phyloP scores from a whole-genome alignment of 2,113 vertebrate genomes.

The Cebidichthys violaceus region DNA sequence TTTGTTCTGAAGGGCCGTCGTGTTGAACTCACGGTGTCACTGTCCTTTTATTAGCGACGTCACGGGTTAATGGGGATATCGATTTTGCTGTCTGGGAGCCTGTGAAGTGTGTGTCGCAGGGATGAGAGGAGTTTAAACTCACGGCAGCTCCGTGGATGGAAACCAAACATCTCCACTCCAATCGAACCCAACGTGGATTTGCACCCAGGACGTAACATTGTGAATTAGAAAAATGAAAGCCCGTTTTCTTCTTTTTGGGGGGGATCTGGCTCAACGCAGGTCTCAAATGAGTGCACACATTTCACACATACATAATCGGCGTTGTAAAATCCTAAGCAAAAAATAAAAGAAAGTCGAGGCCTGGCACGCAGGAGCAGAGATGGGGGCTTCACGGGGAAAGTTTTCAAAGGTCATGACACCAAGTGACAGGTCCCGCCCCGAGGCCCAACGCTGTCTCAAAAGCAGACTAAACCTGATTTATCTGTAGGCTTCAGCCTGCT shows the following conservation, averaged over 20 bases:
- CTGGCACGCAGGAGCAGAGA: slow-evolving; percentile 37
- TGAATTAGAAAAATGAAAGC: neutral
- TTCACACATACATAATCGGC: neutral
- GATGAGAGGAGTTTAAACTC: slow-evolving; percentile 40
- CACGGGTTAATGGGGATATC: slow-evolving; percentile 76
- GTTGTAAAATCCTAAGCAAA: neutral
- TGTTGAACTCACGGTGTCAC: slow-evolving; percentile 61
- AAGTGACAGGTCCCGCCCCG: slow-evolving; percentile 81
- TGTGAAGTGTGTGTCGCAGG: slow-evolving; percentile 31
- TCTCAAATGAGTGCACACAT: neutral
- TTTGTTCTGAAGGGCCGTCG: slow-evolving; percentile 26
- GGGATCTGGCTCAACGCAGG: neutral
- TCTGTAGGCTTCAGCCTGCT: slow-evolving; percentile 30
- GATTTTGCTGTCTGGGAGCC: slow-evolving; percentile 68
- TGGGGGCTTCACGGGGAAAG: slow-evolving; percentile 73
- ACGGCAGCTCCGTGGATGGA: neutral
- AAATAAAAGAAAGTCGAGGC: neutral
- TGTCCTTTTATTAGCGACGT: slow-evolving; percentile 74
- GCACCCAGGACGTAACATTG: fast-evolving
- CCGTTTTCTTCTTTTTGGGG: neutral
- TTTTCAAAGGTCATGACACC: slow-evolving; percentile 85
- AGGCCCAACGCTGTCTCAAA: slow-evolving; percentile 84
- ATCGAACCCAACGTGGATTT: neutral
- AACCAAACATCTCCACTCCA: neutral
- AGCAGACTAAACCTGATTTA: slow-evolving; percentile 80